Evolutionary conservation across 2,113 vertebrate genomes (phyloP), one percentile per base, ranked within the genome.

Genomic region (zebrafish (Danio rerio)): DNA sequence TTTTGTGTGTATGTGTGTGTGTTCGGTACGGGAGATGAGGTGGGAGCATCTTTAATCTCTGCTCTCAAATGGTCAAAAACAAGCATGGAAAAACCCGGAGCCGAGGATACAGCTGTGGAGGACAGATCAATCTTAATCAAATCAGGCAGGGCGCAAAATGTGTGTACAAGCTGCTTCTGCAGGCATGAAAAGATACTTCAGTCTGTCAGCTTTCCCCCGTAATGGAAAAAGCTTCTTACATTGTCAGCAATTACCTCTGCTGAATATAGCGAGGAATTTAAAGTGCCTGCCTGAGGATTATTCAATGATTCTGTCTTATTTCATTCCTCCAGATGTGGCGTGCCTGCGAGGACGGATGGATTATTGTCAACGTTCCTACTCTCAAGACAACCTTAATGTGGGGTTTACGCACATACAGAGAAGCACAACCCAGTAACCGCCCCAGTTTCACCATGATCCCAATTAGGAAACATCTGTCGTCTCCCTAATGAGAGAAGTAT

Each of bases 1-100:
- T 89, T 85, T 90, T 73, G 90, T 83, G 90, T 88, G 85, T n/a
- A n/a, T 83, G 86, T 86, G 56, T 78, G 88, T 81, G 89, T 77
- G 68, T 80, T 89, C 84, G 88, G 88, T 82, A 81, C 84, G 81
- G 82, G 87, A 87, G 53, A 83, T 81, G 89, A 87, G 56, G 80
- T 78, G 86, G 74, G 88, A 86, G 87, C 84, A 84, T 90, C 85
- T 91, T 89, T 66, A 66, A 76, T 82, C 68, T 88, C 84, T 81
- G 90, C 80, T 88, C 66, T 83, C 85, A 90, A 87, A 89, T 87
- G 87, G 90, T 68, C 80, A 83, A 81, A 83, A 78, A 75, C 58
- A 78, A 72, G 80, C 56, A 81, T 20, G 55, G 40, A 82, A 66
- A 59, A 65, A 69, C 66, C 45, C 63, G 49, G 78, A 78, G 74